Evolutionary conservation across 2,113 vertebrate genomes (phyloP).

Genomic region (Mobula hypostoma): DNA sequence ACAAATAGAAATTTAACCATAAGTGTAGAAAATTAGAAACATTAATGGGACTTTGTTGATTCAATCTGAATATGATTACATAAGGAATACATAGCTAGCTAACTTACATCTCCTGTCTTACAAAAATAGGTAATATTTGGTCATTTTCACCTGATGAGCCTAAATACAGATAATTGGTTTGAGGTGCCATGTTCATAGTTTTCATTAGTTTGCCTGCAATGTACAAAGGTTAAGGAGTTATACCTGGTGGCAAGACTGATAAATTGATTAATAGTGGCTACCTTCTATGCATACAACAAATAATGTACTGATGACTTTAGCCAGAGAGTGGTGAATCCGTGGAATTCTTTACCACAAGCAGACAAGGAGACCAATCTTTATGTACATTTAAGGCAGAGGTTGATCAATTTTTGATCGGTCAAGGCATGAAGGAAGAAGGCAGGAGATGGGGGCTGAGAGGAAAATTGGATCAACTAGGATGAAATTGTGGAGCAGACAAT

Average conservation of each 20-base stretch:
- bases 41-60: not conserved
- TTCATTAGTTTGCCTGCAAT: no score
- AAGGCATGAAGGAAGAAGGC: no score
- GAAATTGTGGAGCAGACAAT: no score
- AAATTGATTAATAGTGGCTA: not conserved
- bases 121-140: not conserved
- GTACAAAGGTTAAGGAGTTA: no score
- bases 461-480: no score
- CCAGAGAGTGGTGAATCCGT: no score
- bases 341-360: no score
- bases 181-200: no score
- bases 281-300: not conserved
- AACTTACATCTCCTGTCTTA: not conserved
- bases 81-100: not conserved
- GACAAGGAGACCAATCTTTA: no score
- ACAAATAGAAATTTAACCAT: not conserved
- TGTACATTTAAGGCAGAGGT: no score
- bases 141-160: not conserved
- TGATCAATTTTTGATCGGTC: no score
- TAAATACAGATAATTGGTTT: not conserved
- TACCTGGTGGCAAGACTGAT: not conserved
- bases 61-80: not conserved
- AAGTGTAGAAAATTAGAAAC: not conserved
- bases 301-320: not conserved
- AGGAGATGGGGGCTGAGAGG: no score